Evolutionary conservation across 2,888 invertebrate species (phyloP), one percentile per base, ranked within the genome.

Genomic region (Drosophila affinis): DNA sequence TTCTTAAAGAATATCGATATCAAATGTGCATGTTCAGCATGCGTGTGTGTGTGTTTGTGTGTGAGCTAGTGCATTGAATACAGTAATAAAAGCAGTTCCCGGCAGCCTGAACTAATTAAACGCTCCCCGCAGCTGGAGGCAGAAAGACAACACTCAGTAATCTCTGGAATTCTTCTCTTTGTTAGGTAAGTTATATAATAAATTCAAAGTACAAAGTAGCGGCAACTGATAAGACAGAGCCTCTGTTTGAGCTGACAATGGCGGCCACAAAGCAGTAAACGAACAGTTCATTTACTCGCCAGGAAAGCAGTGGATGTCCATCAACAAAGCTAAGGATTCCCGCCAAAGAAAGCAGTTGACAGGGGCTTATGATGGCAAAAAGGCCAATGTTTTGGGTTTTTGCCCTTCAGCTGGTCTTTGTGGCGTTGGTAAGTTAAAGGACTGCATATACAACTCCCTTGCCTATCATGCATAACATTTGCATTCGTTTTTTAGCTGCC

Each of bases 21-120:
- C 44, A 48, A 24, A 27, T 27, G 6, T 6, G 45, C n/a, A 39
- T 39, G 39, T n/a, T 44, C 24, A 45, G 34, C n/a, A 44, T 29
- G 18, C 18, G 14, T 61, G 46, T 18, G 9, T 17, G 9, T 34
- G 34, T 34, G 1, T 1, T 9, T 61, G 46, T 39, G 9, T 24
- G 10, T 24, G 12, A 9, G 29, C 47, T 29, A 2, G 27, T 39
- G 39, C 39, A 3, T 1, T 7, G 44, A 48, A 54, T n/a, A 47
- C 18, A 55, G 44, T 53, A 75, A 84, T 84, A 80, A 75, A 79
- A 81, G 59, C 68, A 58, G 72, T 68, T 51, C 60, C 29, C 49
- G 55, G 34, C 64, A 49, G 47, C 21, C 44, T 51, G 39, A 65
- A 67, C 55, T 48, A 72, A 21, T 53, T 48, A 60, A 55, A 48